Percentiles rank a stretch among this genome's conserved stretches.
phyloP scores from a whole-genome alignment of 37 sponge, comb jelly and placozoan genomes.

The Aphrocallistes beatrix region DNA sequence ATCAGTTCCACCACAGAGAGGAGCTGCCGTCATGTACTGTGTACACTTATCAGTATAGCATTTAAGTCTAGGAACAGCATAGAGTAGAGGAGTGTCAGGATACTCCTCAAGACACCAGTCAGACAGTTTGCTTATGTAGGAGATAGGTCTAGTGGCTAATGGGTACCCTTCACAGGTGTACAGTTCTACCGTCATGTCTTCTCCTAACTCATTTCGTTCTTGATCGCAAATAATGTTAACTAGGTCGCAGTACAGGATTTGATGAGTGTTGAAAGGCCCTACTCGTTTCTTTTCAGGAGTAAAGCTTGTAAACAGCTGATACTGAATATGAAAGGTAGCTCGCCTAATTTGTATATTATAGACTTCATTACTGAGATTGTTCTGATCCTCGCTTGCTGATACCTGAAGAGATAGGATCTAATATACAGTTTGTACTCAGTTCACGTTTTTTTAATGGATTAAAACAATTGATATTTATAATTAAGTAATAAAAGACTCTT shows the following conservation, averaged over 20 bases:
- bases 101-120: conserved; percentile 1
- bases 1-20: background rate
- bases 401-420: too few species aligned
- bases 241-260: background rate
- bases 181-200: background rate
- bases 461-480: too few species aligned
- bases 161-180: conserved; percentile 8
- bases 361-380: background rate
- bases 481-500: too few species aligned
- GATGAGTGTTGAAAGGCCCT: background rate
- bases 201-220: background rate
- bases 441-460: too few species aligned
- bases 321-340: background rate
- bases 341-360: background rate
- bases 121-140: background rate
- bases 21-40: background rate
- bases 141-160: background rate
- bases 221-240: background rate
- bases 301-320: background rate
- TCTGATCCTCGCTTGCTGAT: too few species aligned
- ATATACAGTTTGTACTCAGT: too few species aligned
- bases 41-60: background rate
- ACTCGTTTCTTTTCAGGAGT: background rate
- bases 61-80: background rate
- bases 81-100: background rate